Conservation (phyloP, 2,113 vertebrate genomes). For the Isichthys henryi region DNA sequence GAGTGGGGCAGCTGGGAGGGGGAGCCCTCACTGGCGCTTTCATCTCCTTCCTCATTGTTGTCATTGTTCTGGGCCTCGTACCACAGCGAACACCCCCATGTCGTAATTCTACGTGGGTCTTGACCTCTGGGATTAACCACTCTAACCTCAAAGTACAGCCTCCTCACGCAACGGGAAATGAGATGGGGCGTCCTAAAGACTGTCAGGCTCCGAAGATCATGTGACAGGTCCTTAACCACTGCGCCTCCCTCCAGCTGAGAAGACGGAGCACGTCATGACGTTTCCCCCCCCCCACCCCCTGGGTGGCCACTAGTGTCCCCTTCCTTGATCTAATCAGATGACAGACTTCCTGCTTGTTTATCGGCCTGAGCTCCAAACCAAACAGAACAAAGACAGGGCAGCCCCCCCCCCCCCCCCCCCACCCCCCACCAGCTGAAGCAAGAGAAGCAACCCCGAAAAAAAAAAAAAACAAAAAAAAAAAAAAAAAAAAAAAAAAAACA, state of each 20-base stretch:
- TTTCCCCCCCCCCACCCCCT: background rate
- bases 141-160: background rate
- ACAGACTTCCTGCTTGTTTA: background rate
- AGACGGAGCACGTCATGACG: background rate
- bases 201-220: background rate
- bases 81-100: background rate
- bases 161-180: background rate
- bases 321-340: background rate
- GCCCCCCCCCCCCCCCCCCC: too few relatives aligned
- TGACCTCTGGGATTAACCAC: background rate
- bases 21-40: background rate
- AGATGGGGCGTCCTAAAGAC: background rate
- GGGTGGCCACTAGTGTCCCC: background rate
- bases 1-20: background rate
- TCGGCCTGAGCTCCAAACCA: background rate
- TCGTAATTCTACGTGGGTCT: background rate
- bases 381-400: background rate
- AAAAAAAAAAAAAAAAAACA: too few relatives aligned
- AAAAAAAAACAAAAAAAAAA: too few relatives aligned
- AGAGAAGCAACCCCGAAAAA: too few relatives aligned
- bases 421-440: too few relatives aligned
- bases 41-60: constrained; percentile 4
- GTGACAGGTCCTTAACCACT: background rate
- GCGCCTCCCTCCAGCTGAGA: background rate
- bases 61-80: background rate